A percentile compares a stretch with the other conserved stretches of the same genome.
Evolutionary conservation across 2,797 vertebrate species (phyloP).

Genomic region (Betta splendens): DNA sequence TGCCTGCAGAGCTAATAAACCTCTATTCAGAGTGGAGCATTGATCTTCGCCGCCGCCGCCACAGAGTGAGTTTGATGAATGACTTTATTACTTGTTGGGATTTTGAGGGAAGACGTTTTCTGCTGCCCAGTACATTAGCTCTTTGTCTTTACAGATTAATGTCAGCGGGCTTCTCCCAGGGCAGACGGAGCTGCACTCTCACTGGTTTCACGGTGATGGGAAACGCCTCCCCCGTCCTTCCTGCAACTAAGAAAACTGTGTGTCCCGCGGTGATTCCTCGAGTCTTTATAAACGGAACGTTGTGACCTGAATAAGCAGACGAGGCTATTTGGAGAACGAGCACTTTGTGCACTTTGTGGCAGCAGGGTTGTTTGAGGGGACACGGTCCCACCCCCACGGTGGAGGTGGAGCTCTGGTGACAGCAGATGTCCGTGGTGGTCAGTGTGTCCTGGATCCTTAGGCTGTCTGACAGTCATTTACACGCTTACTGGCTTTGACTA

Average conservation of each 20-base stretch:
- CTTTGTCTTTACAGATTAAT: conserved; percentile 56
- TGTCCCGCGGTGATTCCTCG: conserved; percentile 42
- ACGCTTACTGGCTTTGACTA: too few relatives aligned
- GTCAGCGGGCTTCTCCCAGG: conserved; percentile 49
- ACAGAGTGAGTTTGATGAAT: conserved; percentile 71
- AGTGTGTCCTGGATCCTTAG: conserved; percentile 13
- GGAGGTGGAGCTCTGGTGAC: conserved; percentile 18
- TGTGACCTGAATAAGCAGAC: conserved; percentile 47
- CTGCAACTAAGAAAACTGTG: conserved; percentile 44
- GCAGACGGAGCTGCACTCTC: conserved; percentile 50
- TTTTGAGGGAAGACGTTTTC: conserved; percentile 61
- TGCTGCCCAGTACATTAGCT: conserved; percentile 55
- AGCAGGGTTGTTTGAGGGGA: conserved; percentile 33
- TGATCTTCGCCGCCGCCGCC: conserved; percentile 40
- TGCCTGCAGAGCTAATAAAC: conserved; percentile 37
- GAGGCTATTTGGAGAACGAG: conserved; percentile 44
- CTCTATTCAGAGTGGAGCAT: conserved; percentile 23
- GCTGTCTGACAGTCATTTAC: conserved; percentile 16
- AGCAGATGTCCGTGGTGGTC: conserved; percentile 36
- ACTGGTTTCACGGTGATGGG: conserved; percentile 34
- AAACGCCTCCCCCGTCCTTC: conserved; percentile 40
- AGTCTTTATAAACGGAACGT: conserved; percentile 28
- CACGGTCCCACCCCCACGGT: conserved; percentile 29
- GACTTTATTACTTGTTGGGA: conserved; percentile 68
- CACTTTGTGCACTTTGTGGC: conserved; percentile 23